Percentiles rank a stretch among this genome's conserved stretches.
Evolutionary conservation across 2,113 vertebrate species (phyloP).

Genomic region (Myiagra hebetior): DNA sequence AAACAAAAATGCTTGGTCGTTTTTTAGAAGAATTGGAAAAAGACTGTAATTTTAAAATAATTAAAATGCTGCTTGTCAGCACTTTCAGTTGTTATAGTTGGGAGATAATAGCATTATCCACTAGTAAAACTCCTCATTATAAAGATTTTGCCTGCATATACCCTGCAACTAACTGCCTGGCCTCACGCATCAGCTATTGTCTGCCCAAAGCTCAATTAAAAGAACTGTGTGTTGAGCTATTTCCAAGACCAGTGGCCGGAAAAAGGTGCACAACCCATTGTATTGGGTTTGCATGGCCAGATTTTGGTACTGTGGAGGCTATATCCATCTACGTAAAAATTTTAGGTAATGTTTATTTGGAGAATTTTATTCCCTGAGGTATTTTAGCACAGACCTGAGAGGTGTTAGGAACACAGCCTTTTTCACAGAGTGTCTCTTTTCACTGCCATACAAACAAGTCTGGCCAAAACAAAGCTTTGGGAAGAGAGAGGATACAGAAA

Average conservation of each 20-base stretch:
- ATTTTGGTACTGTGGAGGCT: background rate
- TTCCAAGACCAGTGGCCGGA: background rate
- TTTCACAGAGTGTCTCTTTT: background rate
- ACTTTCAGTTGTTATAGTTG: background rate
- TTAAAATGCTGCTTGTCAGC: background rate
- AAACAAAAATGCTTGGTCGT: background rate
- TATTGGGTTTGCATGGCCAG: background rate
- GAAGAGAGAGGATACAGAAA: background rate
- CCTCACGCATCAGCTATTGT: background rate
- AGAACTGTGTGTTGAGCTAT: background rate
- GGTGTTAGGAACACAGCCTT: background rate
- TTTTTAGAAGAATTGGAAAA: background rate
- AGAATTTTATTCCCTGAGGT: background rate
- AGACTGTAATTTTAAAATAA: background rate
- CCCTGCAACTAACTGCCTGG: background rate
- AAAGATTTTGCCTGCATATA: background rate
- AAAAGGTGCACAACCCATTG: background rate
- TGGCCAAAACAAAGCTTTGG: background rate
- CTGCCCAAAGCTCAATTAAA: background rate
- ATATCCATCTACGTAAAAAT: background rate
- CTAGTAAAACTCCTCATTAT: background rate
- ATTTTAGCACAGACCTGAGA: slow-evolving; percentile 1
- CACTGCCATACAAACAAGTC: background rate
- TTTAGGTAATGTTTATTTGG: background rate
- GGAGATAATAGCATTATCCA: background rate